These are phyloP conservation scores for Metaphire vulgaris DNA, from an alignment of 1,140 invertebrate genomes.

Conservation along the genomic window DNA sequence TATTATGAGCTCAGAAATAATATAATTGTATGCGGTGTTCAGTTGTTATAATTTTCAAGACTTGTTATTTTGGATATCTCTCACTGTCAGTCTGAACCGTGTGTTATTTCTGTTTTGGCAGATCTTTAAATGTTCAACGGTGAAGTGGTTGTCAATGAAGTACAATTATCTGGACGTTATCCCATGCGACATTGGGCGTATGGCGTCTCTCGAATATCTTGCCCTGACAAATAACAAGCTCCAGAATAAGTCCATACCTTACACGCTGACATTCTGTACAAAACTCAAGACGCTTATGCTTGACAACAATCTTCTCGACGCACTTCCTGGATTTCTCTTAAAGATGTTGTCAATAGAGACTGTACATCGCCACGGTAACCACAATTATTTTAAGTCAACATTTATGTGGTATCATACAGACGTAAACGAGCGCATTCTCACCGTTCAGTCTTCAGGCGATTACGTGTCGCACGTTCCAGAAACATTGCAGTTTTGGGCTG, in stretches of 20 bases:
- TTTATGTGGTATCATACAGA: slow-evolving; percentile 58
- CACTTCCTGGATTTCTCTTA: slow-evolving; percentile 54
- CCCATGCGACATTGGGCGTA: slow-evolving; percentile 53
- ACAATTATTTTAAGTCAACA: slow-evolving; percentile 57
- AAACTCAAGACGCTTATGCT: slow-evolving; percentile 46
- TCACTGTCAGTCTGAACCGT: too few species aligned
- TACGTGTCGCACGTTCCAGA: slow-evolving; percentile 33
- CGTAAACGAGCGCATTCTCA: slow-evolving; percentile 52
- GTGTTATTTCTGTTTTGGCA: too few species aligned
- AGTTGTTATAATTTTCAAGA: too few species aligned
- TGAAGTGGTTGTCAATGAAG: slow-evolving; percentile 52
- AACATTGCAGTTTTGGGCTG: slow-evolving; percentile 48
- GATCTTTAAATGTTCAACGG: slow-evolving; percentile 54
- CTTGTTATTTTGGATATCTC: too few species aligned
- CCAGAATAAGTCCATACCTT: slow-evolving; percentile 54
- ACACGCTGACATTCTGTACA: slow-evolving; percentile 52
- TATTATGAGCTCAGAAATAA: too few species aligned
- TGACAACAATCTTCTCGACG: slow-evolving; percentile 56
- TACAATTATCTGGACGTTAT: slow-evolving; percentile 53
- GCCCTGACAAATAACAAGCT: slow-evolving; percentile 55
- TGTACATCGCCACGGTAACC: slow-evolving; percentile 56
- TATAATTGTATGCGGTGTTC: too few species aligned
- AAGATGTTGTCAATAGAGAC: slow-evolving; percentile 51
- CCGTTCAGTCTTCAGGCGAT: slow-evolving; percentile 30
- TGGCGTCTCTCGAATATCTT: slow-evolving; percentile 52